Evolutionary conservation across 2,888 invertebrate genomes (phyloP).

Genomic region (Scrobipalpa costella): DNA sequence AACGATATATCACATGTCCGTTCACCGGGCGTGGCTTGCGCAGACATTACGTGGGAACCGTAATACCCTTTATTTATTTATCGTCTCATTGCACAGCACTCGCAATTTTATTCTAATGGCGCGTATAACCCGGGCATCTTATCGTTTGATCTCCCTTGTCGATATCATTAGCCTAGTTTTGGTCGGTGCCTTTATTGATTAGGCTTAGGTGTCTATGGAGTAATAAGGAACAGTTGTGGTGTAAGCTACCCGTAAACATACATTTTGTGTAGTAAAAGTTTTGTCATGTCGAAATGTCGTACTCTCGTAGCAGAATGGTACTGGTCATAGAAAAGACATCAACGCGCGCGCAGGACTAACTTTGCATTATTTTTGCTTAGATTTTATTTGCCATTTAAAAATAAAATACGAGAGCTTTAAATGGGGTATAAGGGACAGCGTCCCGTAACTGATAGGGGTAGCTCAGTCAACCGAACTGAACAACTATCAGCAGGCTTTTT

Average conservation of each 20-base stretch:
- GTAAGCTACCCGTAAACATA: neutral
- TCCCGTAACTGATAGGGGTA: no score
- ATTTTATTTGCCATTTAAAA: neutral
- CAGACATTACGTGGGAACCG: slow-evolving; percentile 19
- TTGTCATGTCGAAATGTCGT: neutral
- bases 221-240: slow-evolving; percentile 21
- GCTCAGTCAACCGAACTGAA: no score
- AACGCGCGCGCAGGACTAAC: neutral
- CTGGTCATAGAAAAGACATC: neutral
- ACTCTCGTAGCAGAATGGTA: neutral
- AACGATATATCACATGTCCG: slow-evolving; percentile 14
- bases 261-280: neutral
- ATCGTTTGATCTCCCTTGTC: slow-evolving; percentile 2
- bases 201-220: neutral
- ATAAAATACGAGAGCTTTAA: neutral
- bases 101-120: neutral
- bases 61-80: slow-evolving; percentile 10
- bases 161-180: neutral
- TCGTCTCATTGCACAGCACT: neutral
- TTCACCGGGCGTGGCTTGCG: slow-evolving; percentile 22
- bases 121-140: neutral
- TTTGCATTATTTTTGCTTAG: neutral
- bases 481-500: no score
- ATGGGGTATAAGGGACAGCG: no score
- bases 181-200: slow-evolving; percentile 11